Percentiles rank a stretch among this genome's conserved stretches.
Evolutionary conservation across 2,113 vertebrate species (phyloP).

Genomic region (Hiodon tergisus): DNA sequence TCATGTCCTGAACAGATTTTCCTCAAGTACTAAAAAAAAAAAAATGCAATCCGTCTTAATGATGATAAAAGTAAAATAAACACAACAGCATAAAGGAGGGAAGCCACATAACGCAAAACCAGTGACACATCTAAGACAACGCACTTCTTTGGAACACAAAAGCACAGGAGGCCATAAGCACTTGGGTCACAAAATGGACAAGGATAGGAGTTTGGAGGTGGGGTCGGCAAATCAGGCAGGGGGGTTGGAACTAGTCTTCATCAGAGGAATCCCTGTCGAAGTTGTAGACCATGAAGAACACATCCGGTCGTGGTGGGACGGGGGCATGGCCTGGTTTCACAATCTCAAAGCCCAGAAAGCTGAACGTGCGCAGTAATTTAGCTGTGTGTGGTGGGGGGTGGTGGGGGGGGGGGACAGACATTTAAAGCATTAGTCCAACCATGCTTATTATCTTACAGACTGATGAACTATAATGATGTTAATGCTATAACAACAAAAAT

Average conservation of each 20-base stretch:
- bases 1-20: conserved; percentile 23
- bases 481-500: no score
- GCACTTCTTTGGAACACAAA: conserved; percentile 46
- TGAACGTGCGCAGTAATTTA: conserved; percentile 83
- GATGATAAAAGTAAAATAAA: conserved; percentile 30
- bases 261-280: conserved; percentile 92
- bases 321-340: conserved; percentile 98
- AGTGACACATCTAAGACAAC: conserved; percentile 36
- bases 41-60: conserved; percentile 6
- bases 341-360: conserved; percentile 99
- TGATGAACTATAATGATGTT: no score
- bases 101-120: conserved; percentile 30
- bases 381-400: no score
- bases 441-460: neutral
- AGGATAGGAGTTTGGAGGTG: neutral
- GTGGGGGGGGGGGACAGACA: conserved; percentile 13
- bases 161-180: conserved; percentile 26
- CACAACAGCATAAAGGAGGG: conserved; percentile 32
- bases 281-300: conserved; percentile 98
- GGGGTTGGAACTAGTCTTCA: conserved; percentile 68
- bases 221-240: conserved; percentile 16
- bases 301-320: conserved; percentile 93
- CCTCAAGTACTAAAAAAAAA: conserved; percentile 32
- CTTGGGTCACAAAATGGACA: conserved; percentile 4
- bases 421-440: neutral